Percentiles rank a stretch among this genome's conserved stretches.
Evolutionary conservation across 2,113 vertebrate species (phyloP).

Genomic region (Lutjanus erythropterus): DNA sequence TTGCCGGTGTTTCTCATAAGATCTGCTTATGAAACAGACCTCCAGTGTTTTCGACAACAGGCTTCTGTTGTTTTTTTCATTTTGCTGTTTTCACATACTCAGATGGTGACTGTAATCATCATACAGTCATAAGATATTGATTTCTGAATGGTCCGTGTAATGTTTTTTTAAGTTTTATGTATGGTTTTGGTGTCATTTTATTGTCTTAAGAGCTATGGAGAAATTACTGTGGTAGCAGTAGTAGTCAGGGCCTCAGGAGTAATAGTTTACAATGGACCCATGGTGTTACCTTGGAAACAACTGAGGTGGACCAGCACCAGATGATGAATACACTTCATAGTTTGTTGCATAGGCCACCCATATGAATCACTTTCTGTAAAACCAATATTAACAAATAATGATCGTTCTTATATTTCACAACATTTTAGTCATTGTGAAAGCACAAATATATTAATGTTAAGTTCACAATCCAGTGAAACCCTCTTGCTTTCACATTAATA

Average conservation of each 20-base stretch:
- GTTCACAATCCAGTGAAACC: neutral
- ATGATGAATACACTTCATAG: neutral
- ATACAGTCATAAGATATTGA: slow-evolving; percentile 5
- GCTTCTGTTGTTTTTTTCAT: neutral
- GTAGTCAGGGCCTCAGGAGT: neutral
- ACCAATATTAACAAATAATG: no score
- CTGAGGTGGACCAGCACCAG: neutral
- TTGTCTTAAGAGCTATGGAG: neutral
- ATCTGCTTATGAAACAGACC: slow-evolving; percentile 36
- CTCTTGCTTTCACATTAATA: neutral
- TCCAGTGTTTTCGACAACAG: slow-evolving; percentile 10
- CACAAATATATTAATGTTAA: no score
- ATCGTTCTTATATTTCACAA: no score
- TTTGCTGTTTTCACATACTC: neutral
- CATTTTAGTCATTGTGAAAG: neutral
- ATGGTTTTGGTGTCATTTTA: neutral
- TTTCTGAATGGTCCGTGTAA: slow-evolving; percentile 14
- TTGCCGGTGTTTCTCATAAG: slow-evolving; percentile 31
- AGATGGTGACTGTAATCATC: neutral
- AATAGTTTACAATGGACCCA: no score
- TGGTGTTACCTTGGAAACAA: neutral
- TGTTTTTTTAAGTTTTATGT: neutral
- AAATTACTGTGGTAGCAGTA: neutral
- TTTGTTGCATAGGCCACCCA: neutral
- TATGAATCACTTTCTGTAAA: neutral